These are phyloP conservation scores for Onthophagus taurus DNA, from an alignment of 1,140 invertebrate genomes.

Conservation along the genomic window DNA sequence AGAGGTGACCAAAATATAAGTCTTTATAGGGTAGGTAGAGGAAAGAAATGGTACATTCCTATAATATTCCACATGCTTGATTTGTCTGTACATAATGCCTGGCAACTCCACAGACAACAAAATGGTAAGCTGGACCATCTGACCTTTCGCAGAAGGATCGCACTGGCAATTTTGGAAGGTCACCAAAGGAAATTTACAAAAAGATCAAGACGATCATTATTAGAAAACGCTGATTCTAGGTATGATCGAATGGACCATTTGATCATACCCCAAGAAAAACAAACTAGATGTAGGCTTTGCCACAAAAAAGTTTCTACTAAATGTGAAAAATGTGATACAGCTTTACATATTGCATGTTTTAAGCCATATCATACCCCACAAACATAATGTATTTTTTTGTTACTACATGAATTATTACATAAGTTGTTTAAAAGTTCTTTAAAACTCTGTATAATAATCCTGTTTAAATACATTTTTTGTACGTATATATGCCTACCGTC, in stretches of 20 bases:
- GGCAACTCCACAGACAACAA: slow-evolving; percentile 3
- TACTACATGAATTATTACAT: too few relatives aligned
- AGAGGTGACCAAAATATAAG: slow-evolving; percentile 29
- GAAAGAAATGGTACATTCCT: slow-evolving; percentile 34
- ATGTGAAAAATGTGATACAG: slow-evolving; percentile 11
- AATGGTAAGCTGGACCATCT: not conserved
- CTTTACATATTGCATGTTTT: slow-evolving; percentile 9
- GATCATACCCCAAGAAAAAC: slow-evolving; percentile 10
- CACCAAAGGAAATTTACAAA: not conserved
- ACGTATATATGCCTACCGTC: slow-evolving; percentile 10
- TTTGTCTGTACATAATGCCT: slow-evolving; percentile 5
- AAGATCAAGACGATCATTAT: not conserved
- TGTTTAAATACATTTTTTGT: not conserved
- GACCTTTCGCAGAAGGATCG: slow-evolving; percentile 2
- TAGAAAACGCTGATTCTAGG: slow-evolving; percentile 1
- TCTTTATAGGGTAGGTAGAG: slow-evolving; percentile 24
- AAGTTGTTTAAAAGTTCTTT: too few relatives aligned
- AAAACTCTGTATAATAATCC: too few relatives aligned
- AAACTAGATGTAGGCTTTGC: slow-evolving; percentile 12
- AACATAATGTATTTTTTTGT: slow-evolving; percentile 6
- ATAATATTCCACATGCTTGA: slow-evolving; percentile 28
- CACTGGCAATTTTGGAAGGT: not conserved
- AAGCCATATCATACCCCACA: slow-evolving; percentile 3
- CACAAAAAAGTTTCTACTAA: slow-evolving; percentile 10
- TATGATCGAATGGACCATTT: slow-evolving; percentile 12